Conservation (phyloP, 1,140 invertebrate species). For the Aphelinus atriplicis region DNA sequence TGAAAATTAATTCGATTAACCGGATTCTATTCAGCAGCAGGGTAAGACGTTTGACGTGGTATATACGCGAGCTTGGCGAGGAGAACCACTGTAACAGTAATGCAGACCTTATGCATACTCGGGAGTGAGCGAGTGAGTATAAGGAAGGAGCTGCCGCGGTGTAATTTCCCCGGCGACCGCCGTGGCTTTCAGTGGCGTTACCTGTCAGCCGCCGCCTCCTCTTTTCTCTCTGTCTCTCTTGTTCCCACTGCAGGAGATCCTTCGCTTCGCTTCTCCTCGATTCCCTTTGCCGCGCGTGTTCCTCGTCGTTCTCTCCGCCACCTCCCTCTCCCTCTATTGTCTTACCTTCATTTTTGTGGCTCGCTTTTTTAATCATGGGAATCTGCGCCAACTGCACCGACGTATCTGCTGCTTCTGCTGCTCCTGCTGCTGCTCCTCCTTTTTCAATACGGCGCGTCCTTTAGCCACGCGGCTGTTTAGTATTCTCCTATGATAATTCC, state of each 20-base stretch:
- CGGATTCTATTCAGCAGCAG: too few relatives aligned
- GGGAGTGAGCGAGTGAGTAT: slow-evolving; percentile 46
- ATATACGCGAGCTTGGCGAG: background rate
- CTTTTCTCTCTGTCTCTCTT: slow-evolving; percentile 18
- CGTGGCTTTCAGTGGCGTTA: slow-evolving; percentile 60
- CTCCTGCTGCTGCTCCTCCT: too few relatives aligned
- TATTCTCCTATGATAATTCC: background rate
- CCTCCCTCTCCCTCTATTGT: slow-evolving; percentile 1
- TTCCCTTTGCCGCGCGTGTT: background rate
- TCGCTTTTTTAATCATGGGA: background rate
- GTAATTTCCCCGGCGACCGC: slow-evolving; percentile 65
- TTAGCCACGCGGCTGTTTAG: background rate
- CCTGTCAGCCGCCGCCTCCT: slow-evolving; percentile 49
- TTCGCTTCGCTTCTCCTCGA: background rate
- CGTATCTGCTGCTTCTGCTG: too few relatives aligned
- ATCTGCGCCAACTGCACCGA: background rate
- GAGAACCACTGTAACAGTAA: slow-evolving; percentile 57
- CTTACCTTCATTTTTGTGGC: background rate
- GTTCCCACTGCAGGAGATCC: slow-evolving; percentile 3
- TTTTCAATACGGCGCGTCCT: background rate
- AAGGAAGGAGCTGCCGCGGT: slow-evolving; percentile 47
- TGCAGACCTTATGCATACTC: slow-evolving; percentile 64
- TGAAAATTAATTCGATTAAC: too few relatives aligned
- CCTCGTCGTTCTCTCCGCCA: background rate
- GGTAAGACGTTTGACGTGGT: too few relatives aligned